phyloP scores from a whole-genome alignment of 2,113 vertebrate species.

The Anoplopoma fimbria region DNA sequence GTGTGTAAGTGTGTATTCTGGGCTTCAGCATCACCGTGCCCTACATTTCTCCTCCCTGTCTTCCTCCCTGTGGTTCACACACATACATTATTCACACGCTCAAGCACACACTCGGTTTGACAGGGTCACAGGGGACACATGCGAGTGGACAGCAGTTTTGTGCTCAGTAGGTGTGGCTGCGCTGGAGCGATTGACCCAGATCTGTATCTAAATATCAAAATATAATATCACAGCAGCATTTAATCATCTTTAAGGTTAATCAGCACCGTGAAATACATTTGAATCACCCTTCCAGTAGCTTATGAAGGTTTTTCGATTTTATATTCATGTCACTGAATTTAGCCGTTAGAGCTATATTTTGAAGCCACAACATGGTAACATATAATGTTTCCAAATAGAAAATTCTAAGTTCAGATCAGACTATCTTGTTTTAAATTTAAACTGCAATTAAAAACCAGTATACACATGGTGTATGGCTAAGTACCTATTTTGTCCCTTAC shows the following conservation, averaged over 20 bases:
- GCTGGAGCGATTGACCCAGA: slow-evolving; percentile 51
- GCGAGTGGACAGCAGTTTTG: slow-evolving; percentile 42
- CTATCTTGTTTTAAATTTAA: not conserved
- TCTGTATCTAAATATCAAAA: slow-evolving; percentile 43
- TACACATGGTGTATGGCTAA: not conserved
- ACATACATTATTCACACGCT: slow-evolving; percentile 75
- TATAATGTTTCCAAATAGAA: not conserved
- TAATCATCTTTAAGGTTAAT: slow-evolving; percentile 12
- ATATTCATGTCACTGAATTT: slow-evolving; percentile 3
- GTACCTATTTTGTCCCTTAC: not conserved
- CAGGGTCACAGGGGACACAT: slow-evolving; percentile 52
- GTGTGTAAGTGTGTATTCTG: slow-evolving; percentile 43
- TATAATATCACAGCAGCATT: slow-evolving; percentile 10
- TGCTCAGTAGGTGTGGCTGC: slow-evolving; percentile 36
- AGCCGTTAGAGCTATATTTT: slow-evolving; percentile 9
- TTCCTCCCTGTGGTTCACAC: slow-evolving; percentile 58
- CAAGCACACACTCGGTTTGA: slow-evolving; percentile 50
- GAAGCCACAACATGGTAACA: slow-evolving; percentile 10
- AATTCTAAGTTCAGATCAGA: not conserved
- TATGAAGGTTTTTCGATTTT: slow-evolving; percentile 20
- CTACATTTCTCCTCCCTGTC: slow-evolving; percentile 72
- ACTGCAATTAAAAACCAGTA: not conserved
- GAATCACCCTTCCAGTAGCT: slow-evolving; percentile 1
- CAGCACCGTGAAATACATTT: slow-evolving; percentile 13
- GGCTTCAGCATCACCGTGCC: slow-evolving; percentile 59